Percentiles rank a stretch among this genome's conserved stretches.
These are phyloP conservation scores for Scaptomyza flava DNA, from an alignment of 2,888 invertebrate genomes.

Conservation along the genomic window DNA sequence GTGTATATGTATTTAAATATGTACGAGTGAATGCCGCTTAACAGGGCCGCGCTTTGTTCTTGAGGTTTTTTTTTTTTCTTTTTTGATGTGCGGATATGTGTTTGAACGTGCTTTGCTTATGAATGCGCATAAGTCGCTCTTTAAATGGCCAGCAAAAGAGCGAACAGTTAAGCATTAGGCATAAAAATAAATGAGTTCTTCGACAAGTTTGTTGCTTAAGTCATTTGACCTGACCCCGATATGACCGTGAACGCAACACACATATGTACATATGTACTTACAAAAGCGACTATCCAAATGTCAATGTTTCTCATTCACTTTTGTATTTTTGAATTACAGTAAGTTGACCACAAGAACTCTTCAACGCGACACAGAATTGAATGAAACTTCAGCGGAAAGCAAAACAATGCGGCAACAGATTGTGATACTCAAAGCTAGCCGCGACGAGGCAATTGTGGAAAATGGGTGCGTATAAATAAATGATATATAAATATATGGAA, in stretches of 20 bases:
- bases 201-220: conserved; percentile 27
- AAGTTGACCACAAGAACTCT: conserved; percentile 74
- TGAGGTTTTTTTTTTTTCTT: conserved; percentile 38
- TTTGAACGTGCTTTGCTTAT: conserved; percentile 61
- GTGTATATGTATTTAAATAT: conserved; percentile 1
- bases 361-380: conserved; percentile 80
- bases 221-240: conserved; percentile 38
- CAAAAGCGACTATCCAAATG: not conserved
- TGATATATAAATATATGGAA: conserved; percentile 34
- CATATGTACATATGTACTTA: not conserved
- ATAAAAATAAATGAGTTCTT: conserved; percentile 16
- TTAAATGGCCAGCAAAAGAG: conserved; percentile 21
- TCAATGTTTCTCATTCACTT: not conserved
- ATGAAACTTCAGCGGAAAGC: conserved; percentile 82
- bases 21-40: conserved; percentile 9
- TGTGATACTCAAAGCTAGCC: conserved; percentile 79
- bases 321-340: conserved; percentile 51
- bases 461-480: conserved; percentile 77
- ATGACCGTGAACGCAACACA: conserved; percentile 23
- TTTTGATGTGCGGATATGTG: conserved; percentile 66
- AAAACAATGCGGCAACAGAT: conserved; percentile 83
- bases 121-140: conserved; percentile 32
- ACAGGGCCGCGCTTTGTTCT: conserved; percentile 64
- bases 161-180: not conserved
- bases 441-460: conserved; percentile 83